phyloP scores from a whole-genome alignment of 2,113 vertebrate species.

The Symphodus melops region DNA sequence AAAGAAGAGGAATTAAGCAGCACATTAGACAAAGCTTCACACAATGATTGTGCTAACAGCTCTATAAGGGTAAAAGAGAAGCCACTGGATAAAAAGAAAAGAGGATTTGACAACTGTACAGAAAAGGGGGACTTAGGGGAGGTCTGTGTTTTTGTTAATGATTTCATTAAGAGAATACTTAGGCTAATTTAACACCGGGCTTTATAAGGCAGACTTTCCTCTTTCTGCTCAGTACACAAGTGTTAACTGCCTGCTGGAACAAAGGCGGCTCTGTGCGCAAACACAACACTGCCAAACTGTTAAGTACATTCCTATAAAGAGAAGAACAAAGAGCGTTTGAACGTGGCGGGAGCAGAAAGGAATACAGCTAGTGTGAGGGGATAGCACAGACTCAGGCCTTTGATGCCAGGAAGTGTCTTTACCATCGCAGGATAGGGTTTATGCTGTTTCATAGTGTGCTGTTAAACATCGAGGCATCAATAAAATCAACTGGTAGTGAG shows the following conservation, averaged over 20 bases:
- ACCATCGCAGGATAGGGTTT: conserved; percentile 64
- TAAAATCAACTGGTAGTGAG: conserved; percentile 59
- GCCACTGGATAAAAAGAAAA: conserved; percentile 31
- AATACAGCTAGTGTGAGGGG: conserved; percentile 74
- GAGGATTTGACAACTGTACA: conserved; percentile 49
- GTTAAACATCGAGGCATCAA: conserved; percentile 62
- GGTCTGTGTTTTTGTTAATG: conserved; percentile 67
- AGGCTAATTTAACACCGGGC: conserved; percentile 70
- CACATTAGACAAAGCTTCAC: conserved; percentile 39
- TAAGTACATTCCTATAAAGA: conserved; percentile 79
- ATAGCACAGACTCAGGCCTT: conserved; percentile 63
- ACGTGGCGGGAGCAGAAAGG: conserved; percentile 69
- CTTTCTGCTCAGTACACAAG: conserved; percentile 66
- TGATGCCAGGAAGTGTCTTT: conserved; percentile 76
- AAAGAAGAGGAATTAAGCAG: conserved; percentile 38
- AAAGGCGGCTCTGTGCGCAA: conserved; percentile 74
- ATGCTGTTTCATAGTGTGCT: conserved; percentile 45
- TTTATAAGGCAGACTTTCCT: conserved; percentile 68
- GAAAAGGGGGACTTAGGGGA: conserved; percentile 56
- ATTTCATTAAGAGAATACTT: conserved; percentile 71
- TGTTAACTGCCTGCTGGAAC: conserved; percentile 74
- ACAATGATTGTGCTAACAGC: conserved; percentile 40
- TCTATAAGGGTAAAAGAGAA: conserved; percentile 35
- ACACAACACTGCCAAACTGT: conserved; percentile 78
- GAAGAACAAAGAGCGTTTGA: conserved; percentile 79